Evolutionary conservation across 2,888 invertebrate genomes (phyloP).

Genomic region (Drosophila neotestacea): DNA sequence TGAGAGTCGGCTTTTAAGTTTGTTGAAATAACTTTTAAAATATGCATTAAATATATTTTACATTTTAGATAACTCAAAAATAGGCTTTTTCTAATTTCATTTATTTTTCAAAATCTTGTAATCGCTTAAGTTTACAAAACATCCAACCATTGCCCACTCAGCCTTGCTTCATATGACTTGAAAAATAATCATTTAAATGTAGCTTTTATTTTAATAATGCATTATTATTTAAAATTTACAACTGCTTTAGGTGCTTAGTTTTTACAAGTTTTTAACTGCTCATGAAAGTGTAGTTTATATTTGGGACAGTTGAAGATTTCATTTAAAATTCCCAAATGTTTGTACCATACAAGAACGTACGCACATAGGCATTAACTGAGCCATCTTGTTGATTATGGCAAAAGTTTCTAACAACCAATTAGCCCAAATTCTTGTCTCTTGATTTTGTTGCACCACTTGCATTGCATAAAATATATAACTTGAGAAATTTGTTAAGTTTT

Average conservation of each 20-base stretch:
- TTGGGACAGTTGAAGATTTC: background rate
- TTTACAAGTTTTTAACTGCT: conserved; percentile 10
- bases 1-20: no score
- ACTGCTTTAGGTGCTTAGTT: background rate
- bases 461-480: conserved; percentile 20
- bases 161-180: background rate
- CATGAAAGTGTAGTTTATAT: conserved; percentile 10
- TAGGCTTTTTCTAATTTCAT: background rate
- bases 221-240: conserved; percentile 4
- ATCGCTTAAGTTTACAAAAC: background rate
- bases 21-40: background rate
- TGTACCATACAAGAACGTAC: background rate
- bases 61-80: background rate
- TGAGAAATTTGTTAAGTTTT: conserved; percentile 32
- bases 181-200: background rate
- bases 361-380: conserved; percentile 5
- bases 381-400: conserved; percentile 6
- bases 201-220: background rate
- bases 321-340: conserved; percentile 12
- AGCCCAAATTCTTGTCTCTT: conserved; percentile 3
- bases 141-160: background rate
- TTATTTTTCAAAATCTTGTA: no score
- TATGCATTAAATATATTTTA: background rate
- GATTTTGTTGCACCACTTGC: conserved; percentile 17
- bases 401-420: conserved; percentile 29